Percentiles rank a stretch among this genome's conserved stretches.
Conservation (phyloP, 2,888 invertebrate species). For the Polydrusus pterygomalis region DNA sequence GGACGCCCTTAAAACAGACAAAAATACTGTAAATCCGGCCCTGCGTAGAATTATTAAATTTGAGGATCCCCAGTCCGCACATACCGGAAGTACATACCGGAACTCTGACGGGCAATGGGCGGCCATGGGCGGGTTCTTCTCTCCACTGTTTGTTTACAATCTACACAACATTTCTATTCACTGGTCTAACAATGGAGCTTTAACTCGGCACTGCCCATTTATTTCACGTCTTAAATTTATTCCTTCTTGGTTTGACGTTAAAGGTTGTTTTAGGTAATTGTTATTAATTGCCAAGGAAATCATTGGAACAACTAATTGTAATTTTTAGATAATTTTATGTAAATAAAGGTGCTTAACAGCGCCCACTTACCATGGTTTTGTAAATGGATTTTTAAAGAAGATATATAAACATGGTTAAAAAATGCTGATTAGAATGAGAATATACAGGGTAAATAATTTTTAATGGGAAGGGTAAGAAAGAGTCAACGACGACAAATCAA, state of each 20-base stretch:
- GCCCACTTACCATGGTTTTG: background rate
- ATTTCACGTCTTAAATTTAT: constrained; percentile 1
- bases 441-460: too few relatives aligned
- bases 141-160: constrained; percentile 30
- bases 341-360: background rate
- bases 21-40: too few relatives aligned
- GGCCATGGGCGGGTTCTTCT: constrained; percentile 23
- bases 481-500: too few relatives aligned
- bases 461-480: too few relatives aligned
- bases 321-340: background rate
- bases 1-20: too few relatives aligned
- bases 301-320: background rate
- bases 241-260: constrained; percentile 9
- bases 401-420: too few relatives aligned
- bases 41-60: constrained; percentile 13
- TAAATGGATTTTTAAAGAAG: background rate
- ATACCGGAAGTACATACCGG: constrained; percentile 36
- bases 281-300: constrained; percentile 6
- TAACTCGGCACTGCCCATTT: constrained; percentile 15
- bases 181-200: constrained; percentile 26
- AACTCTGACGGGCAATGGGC: constrained; percentile 29
- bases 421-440: too few relatives aligned
- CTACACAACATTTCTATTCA: constrained; percentile 28
- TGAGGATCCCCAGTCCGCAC: constrained; percentile 30
- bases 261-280: constrained; percentile 22